Base-by-base conservation (phyloP, 2,113 vertebrate species). In the Perca flavescens region DNA sequence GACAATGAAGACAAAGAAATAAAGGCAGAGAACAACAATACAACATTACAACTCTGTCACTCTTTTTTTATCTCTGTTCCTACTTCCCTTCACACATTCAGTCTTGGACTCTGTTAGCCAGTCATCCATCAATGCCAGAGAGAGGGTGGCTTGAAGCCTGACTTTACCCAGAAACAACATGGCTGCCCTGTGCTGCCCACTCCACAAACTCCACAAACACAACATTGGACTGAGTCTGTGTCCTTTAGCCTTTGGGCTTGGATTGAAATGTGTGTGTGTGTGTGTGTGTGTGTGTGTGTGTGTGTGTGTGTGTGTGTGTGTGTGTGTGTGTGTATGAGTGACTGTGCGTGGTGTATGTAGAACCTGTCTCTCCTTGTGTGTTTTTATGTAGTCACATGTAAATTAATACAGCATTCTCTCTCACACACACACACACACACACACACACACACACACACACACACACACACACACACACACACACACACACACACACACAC, bases 141-240 rank as follows among this genome's bases (percentile, higher is more conserved):
- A 50, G 65, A 88, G 83, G 82, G 64, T 64, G 81, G 86, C 88
- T 85, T 17, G 58, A 58, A 85, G 88, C 86, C 85, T 78, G 88
- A 56, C 70, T 85, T 83, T 63, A 87, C 86, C 88, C 89, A 88
- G 88, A 88, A 92, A 89, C 84, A 90, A 87, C 92, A 91, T 88
- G 89, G 92, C 90, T 19, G 84, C 64, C 80, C 74, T 17, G 70
- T 49, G 57, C 72, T 86, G 74, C 81, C 88, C 76, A 74, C 83
- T 89, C 71, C 7, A 47, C 63, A 47, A 86, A 88, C 84, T 89
- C 71, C 17, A 47, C 63, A 47, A 86, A 88, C 84, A 90, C 83
- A 82, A 54, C 77, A 69, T 22, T 75, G 90, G 88, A 86, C 71
- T 57, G 79, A 79, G 72, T 79, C 71, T 25, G 66, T 79, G 92